These are phyloP conservation scores for Agrotis exclamationis DNA, from an alignment of 2,888 invertebrate genomes.

Conservation along the genomic window DNA sequence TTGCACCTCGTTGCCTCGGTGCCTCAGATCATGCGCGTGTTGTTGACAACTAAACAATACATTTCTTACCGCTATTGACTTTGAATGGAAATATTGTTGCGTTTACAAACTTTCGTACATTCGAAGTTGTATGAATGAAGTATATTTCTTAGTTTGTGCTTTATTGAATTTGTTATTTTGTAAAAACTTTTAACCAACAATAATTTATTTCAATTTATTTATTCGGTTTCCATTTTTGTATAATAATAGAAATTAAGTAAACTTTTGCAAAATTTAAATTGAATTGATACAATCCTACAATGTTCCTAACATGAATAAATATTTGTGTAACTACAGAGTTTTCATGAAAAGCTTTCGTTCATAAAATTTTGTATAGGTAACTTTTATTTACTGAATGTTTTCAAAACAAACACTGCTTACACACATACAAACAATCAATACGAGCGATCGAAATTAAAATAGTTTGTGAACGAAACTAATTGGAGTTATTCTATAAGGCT, in stretches of 20 bases:
- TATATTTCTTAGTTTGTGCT: neutral
- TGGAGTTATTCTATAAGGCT: constrained; percentile 12
- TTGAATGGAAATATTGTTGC: constrained; percentile 7
- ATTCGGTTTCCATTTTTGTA: neutral
- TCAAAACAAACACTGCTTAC: neutral
- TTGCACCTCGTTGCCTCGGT: neutral
- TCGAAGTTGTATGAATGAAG: neutral
- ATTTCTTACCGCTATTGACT: constrained; percentile 4
- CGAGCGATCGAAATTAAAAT: constrained; percentile 11
- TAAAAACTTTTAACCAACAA: neutral
- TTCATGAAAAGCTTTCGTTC: neutral
- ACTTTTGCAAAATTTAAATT: neutral
- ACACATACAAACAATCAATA: neutral
- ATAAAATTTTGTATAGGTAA: no score
- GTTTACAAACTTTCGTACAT: neutral
- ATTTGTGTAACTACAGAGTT: neutral
- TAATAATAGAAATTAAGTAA: neutral
- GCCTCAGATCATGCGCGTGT: neutral
- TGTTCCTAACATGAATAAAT: neutral
- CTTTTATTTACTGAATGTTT: constrained; percentile 6
- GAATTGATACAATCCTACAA: neutral
- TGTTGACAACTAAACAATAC: neutral
- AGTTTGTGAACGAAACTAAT: constrained; percentile 21
- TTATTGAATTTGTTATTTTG: neutral
- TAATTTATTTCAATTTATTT: neutral